Evolutionary conservation across 2,888 invertebrate genomes (phyloP).

Genomic region (Morpho deidamia): DNA sequence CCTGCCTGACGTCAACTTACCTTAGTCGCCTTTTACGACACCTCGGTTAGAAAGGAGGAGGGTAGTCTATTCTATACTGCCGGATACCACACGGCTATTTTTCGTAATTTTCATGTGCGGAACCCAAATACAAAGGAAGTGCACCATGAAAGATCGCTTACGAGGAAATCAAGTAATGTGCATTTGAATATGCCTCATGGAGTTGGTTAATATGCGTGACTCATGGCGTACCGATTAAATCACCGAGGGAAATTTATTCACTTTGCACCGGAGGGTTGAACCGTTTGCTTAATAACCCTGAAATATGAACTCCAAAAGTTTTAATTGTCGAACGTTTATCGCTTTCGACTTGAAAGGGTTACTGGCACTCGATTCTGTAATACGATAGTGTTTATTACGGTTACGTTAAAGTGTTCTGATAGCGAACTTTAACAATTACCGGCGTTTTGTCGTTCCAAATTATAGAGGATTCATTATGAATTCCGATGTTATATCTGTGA

Average conservation of each 20-base stretch:
- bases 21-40: too few relatives aligned
- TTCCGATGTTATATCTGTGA: too few relatives aligned
- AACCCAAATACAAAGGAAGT: constrained; percentile 16
- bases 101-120: background rate
- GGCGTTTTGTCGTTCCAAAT: constrained; percentile 2
- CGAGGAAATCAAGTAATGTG: constrained; percentile 56
- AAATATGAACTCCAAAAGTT: constrained; percentile 51
- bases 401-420: constrained; percentile 4
- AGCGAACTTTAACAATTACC: constrained; percentile 8
- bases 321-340: constrained; percentile 52
- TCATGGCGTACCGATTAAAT: constrained; percentile 46
- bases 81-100: too few relatives aligned
- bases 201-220: constrained; percentile 46
- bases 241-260: constrained; percentile 32
- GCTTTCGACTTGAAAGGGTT: constrained; percentile 32
- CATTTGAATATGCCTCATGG: constrained; percentile 53
- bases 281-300: constrained; percentile 54
- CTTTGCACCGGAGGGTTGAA: constrained; percentile 30
- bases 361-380: constrained; percentile 30
- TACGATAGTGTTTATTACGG: constrained; percentile 24
- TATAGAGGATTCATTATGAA: too few relatives aligned
- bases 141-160: constrained; percentile 39
- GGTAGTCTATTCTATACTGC: too few relatives aligned
- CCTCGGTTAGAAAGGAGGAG: too few relatives aligned
- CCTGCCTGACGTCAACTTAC: too few relatives aligned